Evolutionary conservation across 2,113 vertebrate genomes (phyloP).

Genomic region (Perca flavescens): DNA sequence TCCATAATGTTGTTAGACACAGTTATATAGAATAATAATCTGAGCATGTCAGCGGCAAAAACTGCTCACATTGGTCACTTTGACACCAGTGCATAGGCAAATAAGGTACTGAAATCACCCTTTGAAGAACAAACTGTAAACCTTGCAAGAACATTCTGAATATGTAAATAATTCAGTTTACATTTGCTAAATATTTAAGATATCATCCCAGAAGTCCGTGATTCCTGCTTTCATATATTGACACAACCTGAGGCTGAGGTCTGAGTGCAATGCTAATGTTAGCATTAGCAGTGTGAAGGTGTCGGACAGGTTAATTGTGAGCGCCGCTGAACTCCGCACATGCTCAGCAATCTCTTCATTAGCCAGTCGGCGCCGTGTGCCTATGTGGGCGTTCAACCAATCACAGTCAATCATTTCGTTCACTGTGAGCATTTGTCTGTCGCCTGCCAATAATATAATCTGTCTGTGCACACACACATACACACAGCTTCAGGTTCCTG

Average conservation of each 20-base stretch:
- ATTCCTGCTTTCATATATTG: conserved; percentile 1
- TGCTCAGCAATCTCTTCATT: conserved; percentile 9
- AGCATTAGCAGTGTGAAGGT: conserved; percentile 9
- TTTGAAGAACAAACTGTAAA: too few relatives aligned
- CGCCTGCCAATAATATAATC: neutral
- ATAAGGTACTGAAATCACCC: too few relatives aligned
- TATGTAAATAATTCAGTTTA: too few relatives aligned
- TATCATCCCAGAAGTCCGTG: neutral
- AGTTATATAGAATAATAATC: too few relatives aligned
- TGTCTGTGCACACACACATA: neutral
- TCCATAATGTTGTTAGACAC: too few relatives aligned
- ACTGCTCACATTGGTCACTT: too few relatives aligned
- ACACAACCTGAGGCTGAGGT: neutral
- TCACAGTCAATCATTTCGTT: conserved; percentile 11
- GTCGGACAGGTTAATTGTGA: conserved; percentile 35
- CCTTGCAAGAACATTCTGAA: too few relatives aligned
- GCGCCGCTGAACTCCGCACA: neutral
- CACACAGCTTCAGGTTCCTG: conserved; percentile 50
- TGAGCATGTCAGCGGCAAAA: too few relatives aligned
- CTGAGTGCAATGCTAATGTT: conserved; percentile 35
- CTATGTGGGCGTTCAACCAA: conserved; percentile 11
- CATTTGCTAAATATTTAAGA: too few relatives aligned
- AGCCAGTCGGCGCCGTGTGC: neutral
- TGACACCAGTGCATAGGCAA: too few relatives aligned
- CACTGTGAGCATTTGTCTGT: neutral